Evolutionary conservation across 2,888 invertebrate species (phyloP).

Genomic region (Sylvicola cinctus): DNA sequence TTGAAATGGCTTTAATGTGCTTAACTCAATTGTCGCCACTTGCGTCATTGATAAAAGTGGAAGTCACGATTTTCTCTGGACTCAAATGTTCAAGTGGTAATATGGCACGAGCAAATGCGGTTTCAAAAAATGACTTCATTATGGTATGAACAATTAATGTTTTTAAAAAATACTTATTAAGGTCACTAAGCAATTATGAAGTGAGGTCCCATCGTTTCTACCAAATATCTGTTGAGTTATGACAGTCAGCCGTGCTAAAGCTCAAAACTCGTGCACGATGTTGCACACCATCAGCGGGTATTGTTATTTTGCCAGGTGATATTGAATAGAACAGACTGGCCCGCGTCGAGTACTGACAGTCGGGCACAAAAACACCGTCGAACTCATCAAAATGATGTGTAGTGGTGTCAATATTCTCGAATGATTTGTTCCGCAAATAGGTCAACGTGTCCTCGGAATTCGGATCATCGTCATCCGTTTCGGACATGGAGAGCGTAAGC

Average conservation of each 20-base stretch:
- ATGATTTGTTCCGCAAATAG: slow-evolving; percentile 22
- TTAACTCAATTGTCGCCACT: too few species aligned
- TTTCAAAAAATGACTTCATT: too few species aligned
- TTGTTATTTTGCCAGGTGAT: slow-evolving; percentile 36
- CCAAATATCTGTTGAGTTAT: slow-evolving; percentile 59
- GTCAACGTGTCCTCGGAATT: slow-evolving; percentile 7
- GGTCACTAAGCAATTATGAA: too few species aligned
- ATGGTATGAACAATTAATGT: too few species aligned
- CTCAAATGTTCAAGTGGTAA: too few species aligned
- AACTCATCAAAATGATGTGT: slow-evolving; percentile 29
- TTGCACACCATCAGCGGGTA: slow-evolving; percentile 37
- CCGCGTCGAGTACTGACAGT: too few species aligned
- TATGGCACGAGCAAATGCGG: too few species aligned
- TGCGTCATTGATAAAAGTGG: too few species aligned
- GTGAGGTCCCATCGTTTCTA: slow-evolving; percentile 30
- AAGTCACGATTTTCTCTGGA: too few species aligned
- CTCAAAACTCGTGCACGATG: slow-evolving; percentile 40
- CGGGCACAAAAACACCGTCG: slow-evolving; percentile 17
- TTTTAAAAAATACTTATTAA: too few species aligned
- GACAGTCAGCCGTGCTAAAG: slow-evolving; percentile 11
- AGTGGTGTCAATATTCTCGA: slow-evolving; percentile 23
- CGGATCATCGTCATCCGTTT: slow-evolving; percentile 12
- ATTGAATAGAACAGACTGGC: slow-evolving; percentile 3
- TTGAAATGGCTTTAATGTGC: too few species aligned
- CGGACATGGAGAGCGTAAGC: slow-evolving; percentile 20